These are phyloP conservation scores for Congeria kusceri DNA, from an alignment of 2,888 invertebrate genomes.

Conservation along the genomic window DNA sequence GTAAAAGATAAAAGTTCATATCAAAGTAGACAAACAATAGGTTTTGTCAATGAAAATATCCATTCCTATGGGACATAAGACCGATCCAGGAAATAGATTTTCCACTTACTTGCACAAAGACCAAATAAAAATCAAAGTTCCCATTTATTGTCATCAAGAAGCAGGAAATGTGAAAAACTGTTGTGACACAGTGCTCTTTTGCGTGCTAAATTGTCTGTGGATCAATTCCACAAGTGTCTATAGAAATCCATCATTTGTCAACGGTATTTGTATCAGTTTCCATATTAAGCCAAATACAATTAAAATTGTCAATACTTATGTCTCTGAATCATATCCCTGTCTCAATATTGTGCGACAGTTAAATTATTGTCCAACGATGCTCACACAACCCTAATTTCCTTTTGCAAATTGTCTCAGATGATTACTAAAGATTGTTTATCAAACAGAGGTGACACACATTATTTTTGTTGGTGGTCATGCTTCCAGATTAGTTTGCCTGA, in stretches of 20 bases:
- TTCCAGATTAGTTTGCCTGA: slow-evolving; percentile 39
- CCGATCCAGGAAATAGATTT: slow-evolving; percentile 63
- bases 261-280: slow-evolving; percentile 50
- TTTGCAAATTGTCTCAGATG: slow-evolving; percentile 57
- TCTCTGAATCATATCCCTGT: slow-evolving; percentile 52
- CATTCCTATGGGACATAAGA: slow-evolving; percentile 58
- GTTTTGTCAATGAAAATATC: slow-evolving; percentile 61
- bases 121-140: slow-evolving; percentile 64
- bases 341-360: slow-evolving; percentile 54
- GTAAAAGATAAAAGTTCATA: slow-evolving; percentile 59
- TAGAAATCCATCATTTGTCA: slow-evolving; percentile 61
- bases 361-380: slow-evolving; percentile 56
- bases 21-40: slow-evolving; percentile 63
- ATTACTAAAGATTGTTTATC: slow-evolving; percentile 60
- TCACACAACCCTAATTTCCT: slow-evolving; percentile 56
- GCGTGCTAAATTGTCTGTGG: slow-evolving; percentile 30
- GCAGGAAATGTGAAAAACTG: slow-evolving; percentile 32
- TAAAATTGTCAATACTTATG: slow-evolving; percentile 68
- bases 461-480: slow-evolving; percentile 56
- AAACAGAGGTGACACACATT: slow-evolving; percentile 59
- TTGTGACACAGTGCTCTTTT: slow-evolving; percentile 55
- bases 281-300: slow-evolving; percentile 59
- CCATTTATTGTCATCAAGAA: slow-evolving; percentile 58
- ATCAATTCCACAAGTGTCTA: slow-evolving; percentile 63
- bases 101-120: slow-evolving; percentile 59